Evolutionary conservation across 2,113 vertebrate genomes (phyloP).

Genomic region (Amphiprion percula): DNA sequence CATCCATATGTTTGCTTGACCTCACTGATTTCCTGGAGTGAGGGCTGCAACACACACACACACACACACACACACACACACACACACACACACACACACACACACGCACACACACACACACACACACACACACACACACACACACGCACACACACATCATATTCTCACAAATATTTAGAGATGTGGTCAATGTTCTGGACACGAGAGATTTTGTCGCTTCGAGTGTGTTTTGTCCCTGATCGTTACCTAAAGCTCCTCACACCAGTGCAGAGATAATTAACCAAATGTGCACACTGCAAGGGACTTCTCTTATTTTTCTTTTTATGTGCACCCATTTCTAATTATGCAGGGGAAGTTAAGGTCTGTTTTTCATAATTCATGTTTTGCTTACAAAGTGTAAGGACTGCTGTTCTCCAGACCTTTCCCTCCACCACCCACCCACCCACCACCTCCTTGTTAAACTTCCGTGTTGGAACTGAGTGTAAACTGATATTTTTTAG

Average conservation of each 20-base stretch:
- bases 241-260: constrained; percentile 38
- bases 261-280: constrained; percentile 49
- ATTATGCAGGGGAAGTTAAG: constrained; percentile 60
- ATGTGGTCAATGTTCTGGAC: constrained; percentile 10
- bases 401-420: constrained; percentile 53
- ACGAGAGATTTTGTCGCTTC: constrained; percentile 8
- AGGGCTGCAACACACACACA: constrained; percentile 24
- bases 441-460: constrained; percentile 50
- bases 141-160: neutral
- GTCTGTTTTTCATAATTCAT: constrained; percentile 69
- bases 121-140: constrained; percentile 17
- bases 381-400: constrained; percentile 73
- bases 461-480: constrained; percentile 40
- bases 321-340: constrained; percentile 58
- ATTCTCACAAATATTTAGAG: constrained; percentile 1
- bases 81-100: constrained; percentile 18
- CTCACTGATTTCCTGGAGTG: constrained; percentile 34
- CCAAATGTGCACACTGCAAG: constrained; percentile 21
- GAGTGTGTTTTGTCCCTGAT: constrained; percentile 43
- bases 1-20: constrained; percentile 55
- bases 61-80: constrained; percentile 12
- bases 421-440: constrained; percentile 31
- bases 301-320: constrained; percentile 12
- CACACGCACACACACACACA: constrained; percentile 1
- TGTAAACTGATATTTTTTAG: constrained; percentile 59